These are phyloP conservation scores for Resseliella maxima DNA, from an alignment of 2,888 invertebrate species.

Conservation along the genomic window DNA sequence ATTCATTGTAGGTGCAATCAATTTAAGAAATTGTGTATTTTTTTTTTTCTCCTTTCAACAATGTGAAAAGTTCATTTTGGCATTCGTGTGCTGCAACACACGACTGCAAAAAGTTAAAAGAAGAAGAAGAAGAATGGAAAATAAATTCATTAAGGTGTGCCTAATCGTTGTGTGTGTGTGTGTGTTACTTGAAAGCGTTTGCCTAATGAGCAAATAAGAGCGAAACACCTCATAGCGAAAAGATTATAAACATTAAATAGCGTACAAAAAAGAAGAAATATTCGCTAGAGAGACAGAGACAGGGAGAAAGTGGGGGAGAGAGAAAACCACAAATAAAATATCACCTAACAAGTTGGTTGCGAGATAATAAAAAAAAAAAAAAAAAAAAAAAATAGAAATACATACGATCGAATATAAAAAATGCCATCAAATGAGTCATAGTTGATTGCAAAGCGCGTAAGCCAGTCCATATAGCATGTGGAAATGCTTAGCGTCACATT, in stretches of 20 bases:
- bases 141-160: constrained; percentile 41
- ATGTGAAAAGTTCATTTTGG: neutral
- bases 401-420: constrained; percentile 32
- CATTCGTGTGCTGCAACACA: neutral
- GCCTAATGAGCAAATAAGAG: constrained; percentile 50
- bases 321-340: constrained; percentile 1
- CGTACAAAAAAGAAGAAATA: constrained; percentile 14
- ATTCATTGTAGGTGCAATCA: constrained; percentile 30
- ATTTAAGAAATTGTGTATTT: neutral
- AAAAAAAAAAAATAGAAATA: neutral
- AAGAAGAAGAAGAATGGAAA: neutral
- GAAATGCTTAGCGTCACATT: constrained; percentile 51
- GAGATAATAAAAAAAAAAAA: neutral
- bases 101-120: neutral
- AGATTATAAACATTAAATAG: constrained; percentile 19
- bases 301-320: neutral
- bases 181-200: neutral
- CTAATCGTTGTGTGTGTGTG: constrained; percentile 8
- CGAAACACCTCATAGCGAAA: constrained; percentile 1
- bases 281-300: too few relatives aligned
- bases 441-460: constrained; percentile 12
- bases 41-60: neutral
- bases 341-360: constrained; percentile 40
- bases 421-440: constrained; percentile 51
- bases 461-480: neutral